Evolutionary conservation across 2,797 vertebrate genomes (phyloP).

Genomic region (Falco novaeseelandiae): DNA sequence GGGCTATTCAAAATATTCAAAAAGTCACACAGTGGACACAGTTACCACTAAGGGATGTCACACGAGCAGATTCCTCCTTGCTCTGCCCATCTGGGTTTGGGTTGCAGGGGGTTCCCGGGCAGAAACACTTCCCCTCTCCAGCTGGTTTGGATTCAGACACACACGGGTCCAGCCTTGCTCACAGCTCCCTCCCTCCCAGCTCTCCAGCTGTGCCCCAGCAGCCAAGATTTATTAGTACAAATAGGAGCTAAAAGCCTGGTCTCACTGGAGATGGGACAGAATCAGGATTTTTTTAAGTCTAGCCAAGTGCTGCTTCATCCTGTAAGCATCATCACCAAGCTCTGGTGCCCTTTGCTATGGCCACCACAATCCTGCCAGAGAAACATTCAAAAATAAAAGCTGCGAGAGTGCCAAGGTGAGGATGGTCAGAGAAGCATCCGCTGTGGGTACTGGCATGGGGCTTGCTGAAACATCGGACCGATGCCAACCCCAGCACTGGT

Average conservation of each 20-base stretch:
- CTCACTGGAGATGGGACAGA: background rate
- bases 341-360: background rate
- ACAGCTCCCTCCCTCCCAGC: background rate
- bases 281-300: background rate
- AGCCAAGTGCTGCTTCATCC: background rate
- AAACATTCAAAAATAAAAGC: background rate
- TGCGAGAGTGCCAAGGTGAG: rapidly evolving
- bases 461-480: rapidly evolving
- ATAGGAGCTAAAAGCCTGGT: background rate
- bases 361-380: background rate
- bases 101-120: background rate
- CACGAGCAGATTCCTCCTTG: background rate
- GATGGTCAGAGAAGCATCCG: background rate
- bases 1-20: background rate
- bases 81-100: background rate
- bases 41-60: too few relatives aligned
- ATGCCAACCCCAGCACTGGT: rapidly evolving
- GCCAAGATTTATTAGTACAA: background rate
- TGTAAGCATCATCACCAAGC: background rate
- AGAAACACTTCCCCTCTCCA: background rate
- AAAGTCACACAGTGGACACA: too few relatives aligned
- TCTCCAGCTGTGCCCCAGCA: background rate
- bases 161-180: background rate
- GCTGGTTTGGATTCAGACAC: background rate
- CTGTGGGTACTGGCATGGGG: rapidly evolving